Percentiles rank a stretch among this genome's conserved stretches.
phyloP scores from a whole-genome alignment of 2,888 invertebrate species.

The Lithosia quadra region DNA sequence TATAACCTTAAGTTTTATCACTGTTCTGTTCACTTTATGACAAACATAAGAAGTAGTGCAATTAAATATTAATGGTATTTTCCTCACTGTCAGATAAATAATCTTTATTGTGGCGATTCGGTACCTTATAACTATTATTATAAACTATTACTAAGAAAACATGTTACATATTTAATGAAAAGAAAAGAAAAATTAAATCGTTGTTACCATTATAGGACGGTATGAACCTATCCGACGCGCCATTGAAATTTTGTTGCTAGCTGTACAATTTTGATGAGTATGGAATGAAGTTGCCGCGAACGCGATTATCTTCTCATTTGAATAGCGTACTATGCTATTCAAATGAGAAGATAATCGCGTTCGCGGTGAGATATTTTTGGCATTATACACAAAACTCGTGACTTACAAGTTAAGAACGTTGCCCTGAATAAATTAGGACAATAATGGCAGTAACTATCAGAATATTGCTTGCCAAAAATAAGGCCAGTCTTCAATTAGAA shows the following conservation, averaged over 20 bases:
- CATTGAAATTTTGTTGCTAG: too few relatives aligned
- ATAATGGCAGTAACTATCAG: conserved; percentile 43
- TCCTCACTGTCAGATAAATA: conserved; percentile 10
- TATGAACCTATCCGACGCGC: too few relatives aligned
- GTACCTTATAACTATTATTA: not conserved
- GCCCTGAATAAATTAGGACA: conserved; percentile 46
- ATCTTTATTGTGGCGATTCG: conserved; percentile 3
- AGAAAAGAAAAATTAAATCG: too few relatives aligned
- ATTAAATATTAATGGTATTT: conserved; percentile 24
- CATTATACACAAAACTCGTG: not conserved
- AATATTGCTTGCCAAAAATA: conserved; percentile 50
- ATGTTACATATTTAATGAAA: too few relatives aligned
- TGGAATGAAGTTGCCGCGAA: too few relatives aligned
- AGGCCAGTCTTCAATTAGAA: conserved; percentile 65
- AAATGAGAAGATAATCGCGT: too few relatives aligned
- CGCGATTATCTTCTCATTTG: too few relatives aligned
- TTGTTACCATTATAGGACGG: too few relatives aligned
- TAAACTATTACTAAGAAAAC: too few relatives aligned
- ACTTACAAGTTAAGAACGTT: conserved; percentile 15
- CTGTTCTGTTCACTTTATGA: conserved; percentile 17
- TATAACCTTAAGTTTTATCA: conserved; percentile 26
- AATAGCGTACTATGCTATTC: too few relatives aligned
- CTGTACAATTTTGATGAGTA: too few relatives aligned
- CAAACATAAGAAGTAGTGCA: conserved; percentile 5
- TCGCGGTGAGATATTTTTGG: not conserved